phyloP scores from a whole-genome alignment of 2,797 vertebrate species.

The Ptychadena robeensis region DNA sequence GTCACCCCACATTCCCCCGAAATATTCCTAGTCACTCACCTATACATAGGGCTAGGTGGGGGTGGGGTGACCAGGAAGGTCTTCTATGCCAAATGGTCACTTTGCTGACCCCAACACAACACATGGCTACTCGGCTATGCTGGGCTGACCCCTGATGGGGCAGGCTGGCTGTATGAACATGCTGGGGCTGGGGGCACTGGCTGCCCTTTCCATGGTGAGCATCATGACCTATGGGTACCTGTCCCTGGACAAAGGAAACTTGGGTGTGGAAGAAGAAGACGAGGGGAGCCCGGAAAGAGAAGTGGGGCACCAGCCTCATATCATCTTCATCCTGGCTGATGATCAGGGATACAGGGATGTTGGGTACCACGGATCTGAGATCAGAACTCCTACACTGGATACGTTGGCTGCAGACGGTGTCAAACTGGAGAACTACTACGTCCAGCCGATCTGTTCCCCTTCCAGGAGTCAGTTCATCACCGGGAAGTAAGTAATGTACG shows the following conservation, averaged over 20 bases:
- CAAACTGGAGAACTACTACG: slow-evolving; percentile 97
- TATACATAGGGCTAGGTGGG: slow-evolving; percentile 56
- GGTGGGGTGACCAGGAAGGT: slow-evolving; percentile 65
- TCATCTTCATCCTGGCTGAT: slow-evolving; percentile 95
- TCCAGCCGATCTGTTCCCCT: slow-evolving; percentile 95
- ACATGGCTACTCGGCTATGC: slow-evolving; percentile 67
- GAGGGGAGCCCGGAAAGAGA: slow-evolving; percentile 30
- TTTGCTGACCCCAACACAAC: slow-evolving; percentile 37
- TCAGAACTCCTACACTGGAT: slow-evolving; percentile 94
- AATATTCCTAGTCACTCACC: slow-evolving; percentile 15
- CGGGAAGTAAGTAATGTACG: slow-evolving; percentile 85
- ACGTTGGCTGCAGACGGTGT: slow-evolving; percentile 90
- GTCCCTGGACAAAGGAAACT: slow-evolving; percentile 77
- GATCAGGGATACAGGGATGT: slow-evolving; percentile 97
- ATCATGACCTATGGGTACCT: slow-evolving; percentile 77
- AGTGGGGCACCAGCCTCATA: slow-evolving; percentile 82
- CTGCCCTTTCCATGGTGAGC: slow-evolving; percentile 75
- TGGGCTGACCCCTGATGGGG: slow-evolving; percentile 46
- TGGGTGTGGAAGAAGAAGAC: slow-evolving; percentile 54
- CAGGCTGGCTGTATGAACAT: slow-evolving; percentile 64
- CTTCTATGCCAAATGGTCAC: slow-evolving; percentile 32
- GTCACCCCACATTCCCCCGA: not conserved
- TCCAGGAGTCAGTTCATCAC: slow-evolving; percentile 96
- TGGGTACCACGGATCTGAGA: slow-evolving; percentile 96
- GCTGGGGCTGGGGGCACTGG: slow-evolving; percentile 72